Evolutionary conservation across 2,113 vertebrate species (phyloP).

Genomic region (Sialia sialis): DNA sequence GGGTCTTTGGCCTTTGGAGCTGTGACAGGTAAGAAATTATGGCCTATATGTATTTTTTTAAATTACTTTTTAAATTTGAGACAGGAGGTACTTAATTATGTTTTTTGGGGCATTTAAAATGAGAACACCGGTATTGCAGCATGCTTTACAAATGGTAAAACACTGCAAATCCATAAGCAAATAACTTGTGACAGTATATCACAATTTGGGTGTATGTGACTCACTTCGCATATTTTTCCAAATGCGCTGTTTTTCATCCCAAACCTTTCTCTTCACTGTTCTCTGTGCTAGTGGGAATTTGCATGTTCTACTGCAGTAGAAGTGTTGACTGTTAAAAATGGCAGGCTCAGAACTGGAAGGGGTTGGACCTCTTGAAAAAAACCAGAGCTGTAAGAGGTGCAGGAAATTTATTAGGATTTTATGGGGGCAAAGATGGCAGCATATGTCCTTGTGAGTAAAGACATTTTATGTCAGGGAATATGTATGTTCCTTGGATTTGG

Average conservation of each 20-base stretch:
- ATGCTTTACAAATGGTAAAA: neutral
- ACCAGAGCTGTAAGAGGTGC: neutral
- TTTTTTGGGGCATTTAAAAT: neutral
- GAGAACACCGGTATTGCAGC: neutral
- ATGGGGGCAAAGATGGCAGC: neutral
- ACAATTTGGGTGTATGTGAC: neutral
- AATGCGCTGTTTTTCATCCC: neutral
- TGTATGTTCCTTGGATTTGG: neutral
- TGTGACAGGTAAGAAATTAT: slow-evolving; percentile 85
- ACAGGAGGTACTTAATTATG: neutral
- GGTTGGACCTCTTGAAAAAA: neutral
- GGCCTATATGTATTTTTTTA: accelerated
- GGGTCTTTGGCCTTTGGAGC: slow-evolving; percentile 93
- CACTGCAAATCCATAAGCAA: neutral
- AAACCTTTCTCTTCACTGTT: neutral
- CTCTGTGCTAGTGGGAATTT: neutral
- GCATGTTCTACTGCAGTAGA: neutral
- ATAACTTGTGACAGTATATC: neutral
- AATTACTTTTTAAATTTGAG: neutral
- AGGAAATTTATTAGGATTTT: neutral
- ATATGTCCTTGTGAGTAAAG: neutral
- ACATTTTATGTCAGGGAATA: neutral
- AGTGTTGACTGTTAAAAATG: neutral
- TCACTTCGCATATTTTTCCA: neutral
- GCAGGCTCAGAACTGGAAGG: neutral